Evolutionary conservation across 2,113 vertebrate genomes (phyloP).

Genomic region (Lampris incognitus): DNA sequence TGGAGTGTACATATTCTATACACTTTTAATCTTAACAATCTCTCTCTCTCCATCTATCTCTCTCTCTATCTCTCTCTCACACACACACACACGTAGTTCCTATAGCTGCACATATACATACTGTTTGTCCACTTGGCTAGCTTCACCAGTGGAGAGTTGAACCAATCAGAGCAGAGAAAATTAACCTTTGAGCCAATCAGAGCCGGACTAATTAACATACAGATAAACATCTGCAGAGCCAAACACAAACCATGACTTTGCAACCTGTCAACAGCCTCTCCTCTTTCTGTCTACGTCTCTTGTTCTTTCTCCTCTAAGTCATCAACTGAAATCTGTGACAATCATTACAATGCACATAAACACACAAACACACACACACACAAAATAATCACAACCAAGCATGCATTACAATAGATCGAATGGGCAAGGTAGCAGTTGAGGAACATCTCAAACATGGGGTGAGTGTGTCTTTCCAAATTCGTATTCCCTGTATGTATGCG

Average conservation of each 20-base stretch:
- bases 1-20: too few species aligned
- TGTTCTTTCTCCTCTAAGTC: too few species aligned
- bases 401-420: conserved; percentile 42
- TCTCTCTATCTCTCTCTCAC: neutral
- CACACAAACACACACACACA: conserved; percentile 27
- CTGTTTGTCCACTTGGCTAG: neutral
- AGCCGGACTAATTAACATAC: conserved; percentile 52
- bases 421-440: neutral
- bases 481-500: neutral
- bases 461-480: neutral
- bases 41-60: too few species aligned
- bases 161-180: conserved; percentile 57
- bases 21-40: too few species aligned
- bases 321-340: too few species aligned
- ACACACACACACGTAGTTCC: conserved; percentile 1
- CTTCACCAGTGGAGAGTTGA: conserved; percentile 45
- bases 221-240: conserved; percentile 56
- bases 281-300: too few species aligned
- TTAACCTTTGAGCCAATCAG: conserved; percentile 53
- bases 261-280: conserved; percentile 33
- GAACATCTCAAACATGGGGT: neutral
- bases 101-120: neutral
- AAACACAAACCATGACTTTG: conserved; percentile 44
- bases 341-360: neutral
- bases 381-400: conserved; percentile 19